Evolutionary conservation across 2,888 invertebrate genomes (phyloP).

Genomic region (Endomychus coccineus): DNA sequence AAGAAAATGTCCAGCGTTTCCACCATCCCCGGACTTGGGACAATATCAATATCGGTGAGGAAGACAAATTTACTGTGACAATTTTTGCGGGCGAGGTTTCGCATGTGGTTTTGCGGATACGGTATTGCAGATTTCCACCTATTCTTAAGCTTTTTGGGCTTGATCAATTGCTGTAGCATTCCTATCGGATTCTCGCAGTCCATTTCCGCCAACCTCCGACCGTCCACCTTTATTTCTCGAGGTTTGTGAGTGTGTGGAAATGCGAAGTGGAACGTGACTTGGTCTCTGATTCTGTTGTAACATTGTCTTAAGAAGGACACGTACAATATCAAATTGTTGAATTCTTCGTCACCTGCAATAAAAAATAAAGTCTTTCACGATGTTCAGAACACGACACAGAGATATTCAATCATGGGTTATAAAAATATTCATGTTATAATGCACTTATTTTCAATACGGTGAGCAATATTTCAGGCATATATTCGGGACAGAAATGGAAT

Average conservation of each 20-base stretch:
- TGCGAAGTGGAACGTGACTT: constrained; percentile 69
- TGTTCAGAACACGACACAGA: too few species aligned
- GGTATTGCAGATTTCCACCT: constrained; percentile 66
- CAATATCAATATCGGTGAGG: constrained; percentile 81
- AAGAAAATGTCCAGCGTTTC: constrained; percentile 65
- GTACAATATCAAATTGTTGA: constrained; percentile 64
- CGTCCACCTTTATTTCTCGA: constrained; percentile 32
- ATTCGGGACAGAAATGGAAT: too few species aligned
- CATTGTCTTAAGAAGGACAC: constrained; percentile 69
- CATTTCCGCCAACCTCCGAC: constrained; percentile 37
- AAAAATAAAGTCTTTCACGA: too few species aligned
- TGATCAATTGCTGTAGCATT: constrained; percentile 53
- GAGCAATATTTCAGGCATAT: too few species aligned
- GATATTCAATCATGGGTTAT: too few species aligned
- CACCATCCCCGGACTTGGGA: constrained; percentile 69
- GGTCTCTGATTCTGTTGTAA: constrained; percentile 61
- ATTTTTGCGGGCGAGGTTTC: constrained; percentile 79
- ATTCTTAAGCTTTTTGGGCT: constrained; percentile 28
- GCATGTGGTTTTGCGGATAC: constrained; percentile 84
- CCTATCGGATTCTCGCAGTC: constrained; percentile 66
- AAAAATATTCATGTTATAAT: too few species aligned
- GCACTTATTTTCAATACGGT: too few species aligned
- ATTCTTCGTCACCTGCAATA: constrained; percentile 59
- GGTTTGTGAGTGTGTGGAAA: constrained; percentile 54
- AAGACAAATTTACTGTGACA: constrained; percentile 76